Conservation (phyloP, 2,888 invertebrate genomes). For the Hyposoter dolosus region DNA sequence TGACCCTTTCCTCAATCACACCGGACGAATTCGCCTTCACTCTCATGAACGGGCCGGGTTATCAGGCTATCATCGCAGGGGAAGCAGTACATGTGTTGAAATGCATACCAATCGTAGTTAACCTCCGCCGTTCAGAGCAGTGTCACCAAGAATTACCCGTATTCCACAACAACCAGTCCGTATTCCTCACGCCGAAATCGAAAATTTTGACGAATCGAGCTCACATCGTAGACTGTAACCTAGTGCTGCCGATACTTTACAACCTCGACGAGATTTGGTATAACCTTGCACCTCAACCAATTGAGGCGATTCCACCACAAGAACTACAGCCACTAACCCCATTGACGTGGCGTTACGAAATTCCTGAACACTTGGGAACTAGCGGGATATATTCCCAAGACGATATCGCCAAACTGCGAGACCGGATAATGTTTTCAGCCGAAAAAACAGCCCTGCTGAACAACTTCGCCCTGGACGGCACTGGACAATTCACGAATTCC, state of each 20-base stretch:
- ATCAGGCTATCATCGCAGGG: conserved; percentile 71
- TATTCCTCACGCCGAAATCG: conserved; percentile 35
- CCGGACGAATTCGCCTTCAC: conserved; percentile 73
- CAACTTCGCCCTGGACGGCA: conserved; percentile 15
- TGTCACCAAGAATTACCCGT: conserved; percentile 73
- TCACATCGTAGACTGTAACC: conserved; percentile 28
- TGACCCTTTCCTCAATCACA: conserved; percentile 56
- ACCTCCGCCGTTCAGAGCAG: conserved; percentile 55
- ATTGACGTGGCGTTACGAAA: conserved; percentile 44
- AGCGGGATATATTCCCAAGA: conserved; percentile 48
- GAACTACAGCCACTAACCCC: neutral
- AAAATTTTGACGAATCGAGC: conserved; percentile 38
- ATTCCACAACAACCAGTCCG: conserved; percentile 14
- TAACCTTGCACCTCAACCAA: conserved; percentile 44
- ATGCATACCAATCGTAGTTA: conserved; percentile 70
- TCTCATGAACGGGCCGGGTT: conserved; percentile 72
- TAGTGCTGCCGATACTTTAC: conserved; percentile 32
- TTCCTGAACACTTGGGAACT: conserved; percentile 30
- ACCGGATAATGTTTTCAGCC: conserved; percentile 53
- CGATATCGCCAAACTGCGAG: conserved; percentile 43
- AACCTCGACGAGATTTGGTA: conserved; percentile 41
- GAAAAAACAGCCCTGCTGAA: conserved; percentile 55
- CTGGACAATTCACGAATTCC: neutral
- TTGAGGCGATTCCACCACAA: conserved; percentile 35
- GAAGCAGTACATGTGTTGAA: conserved; percentile 73